Conservation (phyloP, 2,888 invertebrate genomes). For the Malthinus seriepunctatus region DNA sequence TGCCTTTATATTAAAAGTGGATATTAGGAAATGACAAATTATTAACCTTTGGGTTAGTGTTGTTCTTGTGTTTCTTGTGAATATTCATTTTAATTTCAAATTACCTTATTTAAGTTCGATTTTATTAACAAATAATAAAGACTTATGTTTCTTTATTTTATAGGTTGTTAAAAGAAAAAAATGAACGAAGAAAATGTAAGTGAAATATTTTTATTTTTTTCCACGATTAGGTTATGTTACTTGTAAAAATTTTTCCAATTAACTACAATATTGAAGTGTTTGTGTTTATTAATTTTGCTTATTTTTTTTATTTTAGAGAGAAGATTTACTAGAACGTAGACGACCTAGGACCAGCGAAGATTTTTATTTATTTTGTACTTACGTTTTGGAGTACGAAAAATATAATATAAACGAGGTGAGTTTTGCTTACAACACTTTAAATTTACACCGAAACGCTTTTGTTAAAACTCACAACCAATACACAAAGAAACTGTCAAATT, state of each 20-base stretch:
- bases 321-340: constrained; percentile 39
- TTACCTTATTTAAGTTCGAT: constrained; percentile 23
- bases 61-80: constrained; percentile 30
- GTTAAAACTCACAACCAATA: too few relatives aligned
- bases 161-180: constrained; percentile 40
- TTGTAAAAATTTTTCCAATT: constrained; percentile 8
- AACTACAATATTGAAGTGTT: not conserved
- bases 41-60: constrained; percentile 47
- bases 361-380: constrained; percentile 59
- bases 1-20: constrained; percentile 25
- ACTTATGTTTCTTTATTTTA: constrained; percentile 33
- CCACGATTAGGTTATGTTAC: constrained; percentile 41
- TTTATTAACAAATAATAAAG: constrained; percentile 26
- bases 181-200: constrained; percentile 47
- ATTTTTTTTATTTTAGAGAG: constrained; percentile 35
- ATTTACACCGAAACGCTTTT: too few relatives aligned
- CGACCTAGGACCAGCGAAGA: constrained; percentile 58
- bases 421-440: too few relatives aligned
- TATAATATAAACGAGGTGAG: constrained; percentile 58
- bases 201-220: constrained; percentile 33
- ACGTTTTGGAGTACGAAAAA: constrained; percentile 59
- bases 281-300: not conserved
- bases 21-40: constrained; percentile 46
- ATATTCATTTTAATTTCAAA: constrained; percentile 22
- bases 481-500: too few relatives aligned